Evolutionary conservation across 2,797 vertebrate genomes (phyloP).

Genomic region (Dipus sagitta): DNA sequence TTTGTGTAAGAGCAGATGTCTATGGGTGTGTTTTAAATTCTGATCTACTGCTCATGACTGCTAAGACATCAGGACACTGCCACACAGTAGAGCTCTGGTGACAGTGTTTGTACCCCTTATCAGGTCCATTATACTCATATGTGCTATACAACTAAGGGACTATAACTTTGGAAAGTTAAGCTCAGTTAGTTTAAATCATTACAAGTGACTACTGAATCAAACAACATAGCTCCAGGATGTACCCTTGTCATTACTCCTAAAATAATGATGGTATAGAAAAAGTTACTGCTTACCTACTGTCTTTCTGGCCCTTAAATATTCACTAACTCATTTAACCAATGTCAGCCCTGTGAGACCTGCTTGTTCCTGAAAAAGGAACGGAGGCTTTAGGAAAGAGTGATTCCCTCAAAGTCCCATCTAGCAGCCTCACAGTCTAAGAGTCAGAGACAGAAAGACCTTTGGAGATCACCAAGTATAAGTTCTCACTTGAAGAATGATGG

Average conservation of each 20-base stretch:
- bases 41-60: neutral
- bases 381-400: neutral
- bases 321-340: slow-evolving; percentile 2
- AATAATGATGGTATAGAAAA: slow-evolving; percentile 30
- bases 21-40: neutral
- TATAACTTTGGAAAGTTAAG: neutral
- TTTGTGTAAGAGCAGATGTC: neutral
- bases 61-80: neutral
- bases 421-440: neutral
- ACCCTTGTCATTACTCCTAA: slow-evolving; percentile 23
- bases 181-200: slow-evolving; percentile 47
- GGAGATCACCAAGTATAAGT: neutral
- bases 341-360: neutral
- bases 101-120: fast-evolving
- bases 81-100: neutral
- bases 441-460: neutral
- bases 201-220: neutral
- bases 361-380: neutral
- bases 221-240: neutral
- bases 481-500: slow-evolving; percentile 12
- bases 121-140: neutral
- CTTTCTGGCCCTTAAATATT: neutral
- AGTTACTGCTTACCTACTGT: neutral
- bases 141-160: neutral
- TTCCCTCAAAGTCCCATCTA: neutral